Evolutionary conservation across 2,113 vertebrate genomes (phyloP), one percentile per base, ranked within the genome.

Genomic region (Eidolon helvum): DNA sequence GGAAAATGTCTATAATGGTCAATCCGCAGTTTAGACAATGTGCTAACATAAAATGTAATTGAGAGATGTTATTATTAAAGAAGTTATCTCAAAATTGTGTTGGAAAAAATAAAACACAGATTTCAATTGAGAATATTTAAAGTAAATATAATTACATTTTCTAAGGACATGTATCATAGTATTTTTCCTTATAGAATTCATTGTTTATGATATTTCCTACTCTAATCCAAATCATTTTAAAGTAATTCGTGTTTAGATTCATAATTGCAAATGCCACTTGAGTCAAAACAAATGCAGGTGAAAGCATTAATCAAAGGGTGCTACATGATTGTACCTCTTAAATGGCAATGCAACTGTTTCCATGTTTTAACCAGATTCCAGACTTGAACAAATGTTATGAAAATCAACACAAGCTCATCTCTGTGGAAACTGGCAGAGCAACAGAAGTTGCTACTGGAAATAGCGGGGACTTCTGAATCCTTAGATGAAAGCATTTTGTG

Each of bases 391-490:
- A 97, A 96, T 95, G 96, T 85, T 94, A 88, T 92, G 93, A 97
- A 98, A 98, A 97, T 96, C 94, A 97, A 97, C 95, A 98, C 4
- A 5, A 87, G 82, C 89, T 96, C 95, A 97, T 97, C 96, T 96
- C 96, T 97, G 96, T 97, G 95, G 97, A 97, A 97, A 98, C 94
- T 97, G 96, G 94, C 53, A 94, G 95, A 97, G 94, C 77, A 94
- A 90, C 96, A 98, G 97, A 97, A 97, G 96, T 90, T 97, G 79
- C 94, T 96, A 89, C 96, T 95, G 91, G 94, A 97, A 97, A 98
- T 95, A 97, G 96, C 93, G 95, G 86, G 87, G 74, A 75, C 95
- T 97, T 95, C 59, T 92, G 90, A 92, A 88, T 94, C 91, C 93
- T 91, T 53, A 87, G 59, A 91, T 90, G 65, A 95, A 97, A 98